Evolutionary conservation across 2,113 vertebrate genomes (phyloP).

Genomic region (Prionailurus viverrinus): DNA sequence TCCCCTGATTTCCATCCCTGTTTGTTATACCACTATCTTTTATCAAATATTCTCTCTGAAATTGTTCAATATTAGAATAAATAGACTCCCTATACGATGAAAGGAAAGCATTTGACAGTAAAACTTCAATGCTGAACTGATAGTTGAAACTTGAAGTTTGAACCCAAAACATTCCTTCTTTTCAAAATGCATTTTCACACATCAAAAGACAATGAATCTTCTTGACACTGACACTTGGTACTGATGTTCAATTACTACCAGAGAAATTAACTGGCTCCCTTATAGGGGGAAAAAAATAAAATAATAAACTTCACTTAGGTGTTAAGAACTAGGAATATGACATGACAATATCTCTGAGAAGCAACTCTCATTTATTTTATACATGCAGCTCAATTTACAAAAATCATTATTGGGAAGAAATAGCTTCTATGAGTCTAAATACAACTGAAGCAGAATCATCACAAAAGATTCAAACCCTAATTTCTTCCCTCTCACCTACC

Average conservation of each 20-base stretch:
- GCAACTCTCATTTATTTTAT: not conserved
- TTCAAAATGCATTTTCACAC: constrained; percentile 40
- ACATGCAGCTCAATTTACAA: not conserved
- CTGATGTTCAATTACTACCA: constrained; percentile 7
- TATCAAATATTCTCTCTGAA: constrained; percentile 9
- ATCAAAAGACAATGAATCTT: constrained; percentile 40
- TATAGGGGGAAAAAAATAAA: not conserved
- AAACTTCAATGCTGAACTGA: constrained; percentile 28
- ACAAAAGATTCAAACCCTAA: not conserved
- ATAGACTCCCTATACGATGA: not conserved
- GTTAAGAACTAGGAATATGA: constrained; percentile 36
- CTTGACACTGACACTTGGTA: constrained; percentile 40
- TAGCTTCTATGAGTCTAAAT: not conserved
- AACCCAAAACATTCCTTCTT: constrained; percentile 35
- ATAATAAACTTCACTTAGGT: constrained; percentile 14
- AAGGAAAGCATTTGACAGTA: constrained; percentile 43
- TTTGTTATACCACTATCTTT: constrained; percentile 3
- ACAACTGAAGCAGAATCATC: constrained; percentile 6
- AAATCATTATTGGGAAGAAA: not conserved
- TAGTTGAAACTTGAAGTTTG: constrained; percentile 21
- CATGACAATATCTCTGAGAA: constrained; percentile 1
- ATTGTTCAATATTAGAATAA: constrained; percentile 19
- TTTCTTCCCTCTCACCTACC: not conserved
- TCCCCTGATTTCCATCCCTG: not conserved
- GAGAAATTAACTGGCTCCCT: constrained; percentile 62